These are phyloP conservation scores for Hetaerina americana DNA, from an alignment of 1,140 invertebrate species.

Conservation along the genomic window DNA sequence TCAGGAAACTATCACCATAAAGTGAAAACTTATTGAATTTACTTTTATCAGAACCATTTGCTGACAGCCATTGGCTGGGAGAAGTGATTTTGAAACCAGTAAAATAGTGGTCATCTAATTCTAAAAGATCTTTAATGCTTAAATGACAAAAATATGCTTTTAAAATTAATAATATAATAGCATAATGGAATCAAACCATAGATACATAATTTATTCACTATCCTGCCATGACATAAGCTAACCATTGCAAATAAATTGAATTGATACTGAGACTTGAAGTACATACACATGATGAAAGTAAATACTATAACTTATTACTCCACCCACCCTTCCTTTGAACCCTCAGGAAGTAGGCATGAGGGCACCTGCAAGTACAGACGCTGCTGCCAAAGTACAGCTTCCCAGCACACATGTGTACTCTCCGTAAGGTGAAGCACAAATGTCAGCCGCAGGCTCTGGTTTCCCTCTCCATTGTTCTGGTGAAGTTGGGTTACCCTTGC, in stretches of 20 bases:
- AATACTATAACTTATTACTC: not conserved
- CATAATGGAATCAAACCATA: too few species aligned
- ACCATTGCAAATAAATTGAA: not conserved
- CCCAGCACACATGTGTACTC: constrained; percentile 61
- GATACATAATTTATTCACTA: constrained; percentile 2
- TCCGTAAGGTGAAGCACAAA: constrained; percentile 68
- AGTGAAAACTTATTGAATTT: too few species aligned
- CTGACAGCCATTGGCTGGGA: too few species aligned
- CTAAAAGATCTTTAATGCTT: too few species aligned
- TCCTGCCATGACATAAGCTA: not conserved
- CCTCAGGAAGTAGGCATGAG: constrained; percentile 64
- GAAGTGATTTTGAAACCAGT: too few species aligned
- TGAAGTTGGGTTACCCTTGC: constrained; percentile 24
- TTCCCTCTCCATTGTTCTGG: not conserved
- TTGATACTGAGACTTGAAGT: not conserved
- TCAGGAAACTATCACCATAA: too few species aligned
- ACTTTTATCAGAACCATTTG: too few species aligned
- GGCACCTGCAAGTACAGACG: constrained; percentile 80
- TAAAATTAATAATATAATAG: too few species aligned
- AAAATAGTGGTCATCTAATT: too few species aligned
- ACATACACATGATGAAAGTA: not conserved
- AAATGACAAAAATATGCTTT: too few species aligned
- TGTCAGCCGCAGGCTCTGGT: constrained; percentile 41
- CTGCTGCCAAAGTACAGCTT: constrained; percentile 63
- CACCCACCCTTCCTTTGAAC: constrained; percentile 69